These are phyloP conservation scores for Heterocephalus glaber DNA, from an alignment of 2,113 vertebrate genomes.

Conservation along the genomic window DNA sequence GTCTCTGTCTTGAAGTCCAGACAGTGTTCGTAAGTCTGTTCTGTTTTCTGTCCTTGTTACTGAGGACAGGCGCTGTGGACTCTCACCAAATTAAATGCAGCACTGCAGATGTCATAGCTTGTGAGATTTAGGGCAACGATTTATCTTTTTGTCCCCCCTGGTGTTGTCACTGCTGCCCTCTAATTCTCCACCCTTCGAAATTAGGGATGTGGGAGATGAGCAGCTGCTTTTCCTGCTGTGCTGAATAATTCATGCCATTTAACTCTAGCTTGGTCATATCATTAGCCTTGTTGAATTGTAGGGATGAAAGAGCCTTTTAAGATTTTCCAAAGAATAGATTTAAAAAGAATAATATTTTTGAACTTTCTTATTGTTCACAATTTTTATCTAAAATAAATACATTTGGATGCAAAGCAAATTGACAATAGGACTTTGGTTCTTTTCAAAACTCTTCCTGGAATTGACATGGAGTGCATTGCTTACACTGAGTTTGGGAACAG, in stretches of 20 bases:
- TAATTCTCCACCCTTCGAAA: conserved; percentile 77
- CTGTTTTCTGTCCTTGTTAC: conserved; percentile 33
- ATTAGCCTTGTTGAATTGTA: conserved; percentile 49
- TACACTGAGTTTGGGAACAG: neutral
- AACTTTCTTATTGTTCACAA: neutral
- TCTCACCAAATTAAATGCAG: conserved; percentile 55
- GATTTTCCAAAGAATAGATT: conserved; percentile 45
- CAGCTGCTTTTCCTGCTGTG: conserved; percentile 79
- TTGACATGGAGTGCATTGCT: neutral
- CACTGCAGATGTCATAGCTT: conserved; percentile 70
- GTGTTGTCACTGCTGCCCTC: conserved; percentile 66
- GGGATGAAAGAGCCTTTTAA: conserved; percentile 8
- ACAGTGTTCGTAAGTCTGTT: neutral
- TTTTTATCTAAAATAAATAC: conserved; percentile 13
- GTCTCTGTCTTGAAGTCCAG: neutral
- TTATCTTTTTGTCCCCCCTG: conserved; percentile 63
- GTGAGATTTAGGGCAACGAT: conserved; percentile 62
- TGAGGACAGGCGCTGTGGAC: conserved; percentile 1
- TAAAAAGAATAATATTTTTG: neutral
- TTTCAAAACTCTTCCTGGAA: conserved; percentile 8
- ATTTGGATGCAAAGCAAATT: conserved; percentile 18
- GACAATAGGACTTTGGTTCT: neutral
- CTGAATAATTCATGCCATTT: conserved; percentile 82
- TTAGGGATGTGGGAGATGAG: conserved; percentile 74
- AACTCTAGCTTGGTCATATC: conserved; percentile 43